Percentiles rank a stretch among this genome's conserved stretches.
phyloP scores from a whole-genome alignment of 1,140 invertebrate species.

The Sesamia nonagrioides region DNA sequence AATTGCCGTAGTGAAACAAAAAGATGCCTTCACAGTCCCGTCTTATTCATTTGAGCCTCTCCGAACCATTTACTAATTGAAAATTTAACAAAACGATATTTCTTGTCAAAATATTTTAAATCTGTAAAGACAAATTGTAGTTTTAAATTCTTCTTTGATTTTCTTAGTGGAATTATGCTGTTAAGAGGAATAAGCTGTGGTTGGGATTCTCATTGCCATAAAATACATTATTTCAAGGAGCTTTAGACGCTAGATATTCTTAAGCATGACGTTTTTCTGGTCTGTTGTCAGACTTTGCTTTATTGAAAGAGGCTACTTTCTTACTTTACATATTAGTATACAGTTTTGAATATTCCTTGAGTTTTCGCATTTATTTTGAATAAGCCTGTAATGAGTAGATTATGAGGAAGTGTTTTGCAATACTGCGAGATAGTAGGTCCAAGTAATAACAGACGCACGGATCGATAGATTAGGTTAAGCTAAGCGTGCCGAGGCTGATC shows the following conservation, averaged over 20 bases:
- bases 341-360: neutral
- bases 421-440: no score
- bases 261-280: constrained; percentile 6
- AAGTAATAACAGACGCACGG: no score
- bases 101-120: neutral
- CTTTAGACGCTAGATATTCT: neutral
- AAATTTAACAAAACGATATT: constrained; percentile 50
- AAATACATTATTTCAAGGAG: constrained; percentile 31
- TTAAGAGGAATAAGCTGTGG: constrained; percentile 25
- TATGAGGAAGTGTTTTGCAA: no score
- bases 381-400: no score
- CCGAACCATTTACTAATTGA: constrained; percentile 63
- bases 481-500: no score
- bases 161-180: constrained; percentile 13
- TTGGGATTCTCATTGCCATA: constrained; percentile 7
- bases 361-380: neutral
- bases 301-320: neutral
- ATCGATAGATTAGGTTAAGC: no score
- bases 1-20: constrained; percentile 55
- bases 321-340: neutral
- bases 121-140: constrained; percentile 1
- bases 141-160: constrained; percentile 7
- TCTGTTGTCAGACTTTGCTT: neutral
- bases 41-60: constrained; percentile 56
- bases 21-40: constrained; percentile 23